These are phyloP conservation scores for Merluccius polli DNA, from an alignment of 2,797 vertebrate species.

Conservation along the genomic window DNA sequence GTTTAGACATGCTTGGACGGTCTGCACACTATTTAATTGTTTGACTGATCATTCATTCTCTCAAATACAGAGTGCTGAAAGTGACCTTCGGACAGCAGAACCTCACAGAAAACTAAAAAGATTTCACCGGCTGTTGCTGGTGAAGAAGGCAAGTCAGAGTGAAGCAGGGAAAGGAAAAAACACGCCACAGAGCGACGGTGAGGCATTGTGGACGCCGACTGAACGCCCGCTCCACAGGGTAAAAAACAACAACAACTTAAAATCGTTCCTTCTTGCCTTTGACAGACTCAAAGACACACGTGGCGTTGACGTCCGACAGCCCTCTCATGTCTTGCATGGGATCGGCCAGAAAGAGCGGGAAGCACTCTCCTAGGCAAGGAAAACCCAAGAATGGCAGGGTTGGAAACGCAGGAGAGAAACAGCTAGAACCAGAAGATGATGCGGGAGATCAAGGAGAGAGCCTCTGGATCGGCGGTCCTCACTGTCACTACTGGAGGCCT, in stretches of 20 bases:
- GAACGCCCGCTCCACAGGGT: background rate
- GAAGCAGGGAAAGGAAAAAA: conserved; percentile 56
- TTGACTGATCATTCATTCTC: background rate
- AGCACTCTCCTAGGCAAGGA: background rate
- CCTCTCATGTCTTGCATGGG: conserved; percentile 77
- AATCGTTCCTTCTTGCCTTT: background rate
- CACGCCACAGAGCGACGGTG: conserved; percentile 36
- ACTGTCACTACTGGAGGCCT: conserved; percentile 56
- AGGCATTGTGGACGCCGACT: conserved; percentile 14
- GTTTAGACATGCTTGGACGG: background rate
- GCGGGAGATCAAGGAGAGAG: conserved; percentile 16
- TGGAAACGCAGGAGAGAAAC: background rate
- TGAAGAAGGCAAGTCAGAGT: conserved; percentile 62
- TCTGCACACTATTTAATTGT: background rate
- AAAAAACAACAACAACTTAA: background rate
- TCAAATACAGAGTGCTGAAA: conserved; percentile 59
- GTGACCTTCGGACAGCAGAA: conserved; percentile 58
- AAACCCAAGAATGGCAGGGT: background rate
- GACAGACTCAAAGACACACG: conserved; percentile 55
- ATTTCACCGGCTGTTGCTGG: conserved; percentile 75
- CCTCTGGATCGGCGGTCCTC: conserved; percentile 21
- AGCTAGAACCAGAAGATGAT: conserved; percentile 41
- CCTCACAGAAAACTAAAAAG: conserved; percentile 74
- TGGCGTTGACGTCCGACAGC: conserved; percentile 48
- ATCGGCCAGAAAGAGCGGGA: conserved; percentile 53